Evolutionary conservation across 2,888 invertebrate species (phyloP).

Genomic region (Synergus itoensis): DNA sequence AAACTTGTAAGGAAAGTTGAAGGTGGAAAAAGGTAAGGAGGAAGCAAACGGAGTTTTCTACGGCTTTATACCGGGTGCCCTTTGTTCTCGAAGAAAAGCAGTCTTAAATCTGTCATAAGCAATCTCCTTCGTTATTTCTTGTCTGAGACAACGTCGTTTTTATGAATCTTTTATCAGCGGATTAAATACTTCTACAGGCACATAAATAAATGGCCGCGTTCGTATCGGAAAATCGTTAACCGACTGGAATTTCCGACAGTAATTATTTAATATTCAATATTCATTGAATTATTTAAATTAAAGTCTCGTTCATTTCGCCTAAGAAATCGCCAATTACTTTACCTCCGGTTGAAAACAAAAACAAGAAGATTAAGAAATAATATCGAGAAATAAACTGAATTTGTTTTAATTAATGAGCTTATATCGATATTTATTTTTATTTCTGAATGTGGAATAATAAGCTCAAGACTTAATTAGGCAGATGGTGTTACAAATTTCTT

Average conservation of each 20-base stretch:
- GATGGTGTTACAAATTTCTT: no score
- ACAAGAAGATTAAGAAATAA: constrained; percentile 15
- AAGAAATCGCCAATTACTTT: constrained; percentile 2
- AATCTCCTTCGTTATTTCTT: constrained; percentile 31
- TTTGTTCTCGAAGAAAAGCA: constrained; percentile 45
- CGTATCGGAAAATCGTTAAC: constrained; percentile 28
- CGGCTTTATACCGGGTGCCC: constrained; percentile 27
- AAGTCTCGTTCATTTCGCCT: not conserved
- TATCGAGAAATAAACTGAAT: not conserved
- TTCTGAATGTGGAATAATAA: not conserved
- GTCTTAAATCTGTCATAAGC: constrained; percentile 46
- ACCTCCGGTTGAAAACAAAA: not conserved
- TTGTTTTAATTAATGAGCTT: not conserved
- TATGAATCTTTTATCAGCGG: not conserved
- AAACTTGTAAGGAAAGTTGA: constrained; percentile 27
- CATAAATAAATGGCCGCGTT: constrained; percentile 7
- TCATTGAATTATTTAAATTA: constrained; percentile 9
- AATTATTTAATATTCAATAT: constrained; percentile 11
- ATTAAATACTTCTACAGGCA: constrained; percentile 32
- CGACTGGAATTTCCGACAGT: constrained; percentile 5
- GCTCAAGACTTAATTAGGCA: not conserved
- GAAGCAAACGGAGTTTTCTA: constrained; percentile 18
- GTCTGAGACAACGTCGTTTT: constrained; percentile 18
- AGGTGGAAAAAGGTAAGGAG: constrained; percentile 10
- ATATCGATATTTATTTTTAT: not conserved